These are phyloP conservation scores for Grantiella picta DNA, from an alignment of 2,113 vertebrate genomes.

Conservation along the genomic window DNA sequence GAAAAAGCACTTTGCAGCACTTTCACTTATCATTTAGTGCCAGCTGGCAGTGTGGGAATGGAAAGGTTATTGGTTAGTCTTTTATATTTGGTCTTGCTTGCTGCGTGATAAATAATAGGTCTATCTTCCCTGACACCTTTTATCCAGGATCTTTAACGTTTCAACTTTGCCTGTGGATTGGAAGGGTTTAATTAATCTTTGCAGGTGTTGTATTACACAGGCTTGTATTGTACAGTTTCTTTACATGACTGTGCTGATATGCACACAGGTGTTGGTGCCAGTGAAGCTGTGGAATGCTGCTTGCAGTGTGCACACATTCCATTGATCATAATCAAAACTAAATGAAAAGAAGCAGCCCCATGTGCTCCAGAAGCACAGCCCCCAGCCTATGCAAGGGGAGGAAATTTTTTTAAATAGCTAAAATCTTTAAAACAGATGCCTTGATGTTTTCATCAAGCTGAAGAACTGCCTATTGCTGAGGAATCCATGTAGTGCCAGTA, in stretches of 20 bases:
- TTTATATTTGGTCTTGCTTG: conserved; percentile 1
- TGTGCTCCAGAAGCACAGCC: background rate
- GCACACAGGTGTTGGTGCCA: background rate
- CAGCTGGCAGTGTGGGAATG: conserved; percentile 27
- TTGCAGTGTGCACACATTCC: background rate
- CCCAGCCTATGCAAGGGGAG: background rate
- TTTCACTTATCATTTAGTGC: conserved; percentile 26
- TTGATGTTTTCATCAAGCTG: background rate
- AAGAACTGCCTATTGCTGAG: background rate
- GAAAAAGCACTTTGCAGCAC: background rate
- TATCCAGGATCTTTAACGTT: background rate
- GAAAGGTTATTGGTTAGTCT: conserved; percentile 5
- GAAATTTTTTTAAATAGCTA: background rate
- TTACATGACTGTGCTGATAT: background rate
- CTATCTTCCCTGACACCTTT: background rate
- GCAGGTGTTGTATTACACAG: background rate
- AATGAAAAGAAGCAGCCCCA: background rate
- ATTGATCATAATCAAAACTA: background rate
- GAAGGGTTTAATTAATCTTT: background rate
- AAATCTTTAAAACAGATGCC: background rate
- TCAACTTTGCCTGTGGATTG: background rate
- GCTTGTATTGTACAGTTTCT: background rate
- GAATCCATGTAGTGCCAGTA: background rate
- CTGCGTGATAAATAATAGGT: background rate
- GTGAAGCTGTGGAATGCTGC: background rate